Evolutionary conservation across 2,113 vertebrate species (phyloP).

Genomic region (Pheucticus melanocephalus): DNA sequence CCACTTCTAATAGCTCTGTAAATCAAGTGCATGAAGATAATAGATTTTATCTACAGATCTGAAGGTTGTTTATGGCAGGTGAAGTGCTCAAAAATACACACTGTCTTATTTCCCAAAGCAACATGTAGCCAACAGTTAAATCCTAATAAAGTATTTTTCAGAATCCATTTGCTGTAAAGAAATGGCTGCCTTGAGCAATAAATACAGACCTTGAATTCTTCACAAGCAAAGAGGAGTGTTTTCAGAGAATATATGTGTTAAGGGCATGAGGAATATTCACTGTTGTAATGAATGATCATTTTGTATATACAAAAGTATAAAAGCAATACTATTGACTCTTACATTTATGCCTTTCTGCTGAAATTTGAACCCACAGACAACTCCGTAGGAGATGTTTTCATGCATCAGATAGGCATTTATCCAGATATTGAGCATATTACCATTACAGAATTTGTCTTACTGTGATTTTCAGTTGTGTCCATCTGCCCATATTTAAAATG

Average conservation of each 20-base stretch:
- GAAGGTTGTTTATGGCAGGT: slow-evolving; percentile 20
- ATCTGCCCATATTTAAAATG: neutral
- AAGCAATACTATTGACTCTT: neutral
- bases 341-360: neutral
- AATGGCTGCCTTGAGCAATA: neutral
- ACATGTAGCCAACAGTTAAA: neutral
- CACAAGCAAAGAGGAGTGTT: neutral
- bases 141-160: slow-evolving; percentile 22
- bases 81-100: neutral
- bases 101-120: slow-evolving; percentile 1
- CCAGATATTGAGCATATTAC: neutral
- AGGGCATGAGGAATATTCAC: neutral
- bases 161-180: slow-evolving; percentile 40
- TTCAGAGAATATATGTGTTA: neutral
- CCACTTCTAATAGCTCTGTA: slow-evolving; percentile 32
- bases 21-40: slow-evolving; percentile 32
- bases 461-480: neutral
- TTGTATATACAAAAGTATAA: neutral
- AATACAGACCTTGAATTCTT: slow-evolving; percentile 1
- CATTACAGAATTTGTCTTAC: neutral
- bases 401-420: neutral
- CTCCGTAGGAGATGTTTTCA: neutral
- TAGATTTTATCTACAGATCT: slow-evolving; percentile 14
- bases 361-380: neutral
- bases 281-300: neutral